Percentiles rank a stretch among this genome's conserved stretches.
Evolutionary conservation across 1,140 invertebrate genomes (phyloP).

Genomic region (Ganaspis sp.): DNA sequence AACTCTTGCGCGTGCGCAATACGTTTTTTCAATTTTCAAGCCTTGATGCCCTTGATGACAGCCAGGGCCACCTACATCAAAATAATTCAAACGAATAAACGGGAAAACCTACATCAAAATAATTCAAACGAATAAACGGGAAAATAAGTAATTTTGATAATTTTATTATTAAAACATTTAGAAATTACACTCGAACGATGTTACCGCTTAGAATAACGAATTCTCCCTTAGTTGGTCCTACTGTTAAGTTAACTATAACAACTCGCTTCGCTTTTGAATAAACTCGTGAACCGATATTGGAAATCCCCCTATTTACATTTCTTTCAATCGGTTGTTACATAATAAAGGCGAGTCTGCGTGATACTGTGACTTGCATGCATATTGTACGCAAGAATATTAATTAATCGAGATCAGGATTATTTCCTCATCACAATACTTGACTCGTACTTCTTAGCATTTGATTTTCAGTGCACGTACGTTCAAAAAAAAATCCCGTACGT

Average conservation of each 20-base stretch:
- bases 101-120: too few relatives aligned
- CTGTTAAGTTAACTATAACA: slow-evolving; percentile 66
- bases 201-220: slow-evolving; percentile 59
- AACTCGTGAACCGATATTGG: neutral
- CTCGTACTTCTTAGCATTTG: neutral
- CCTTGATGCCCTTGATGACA: too few relatives aligned
- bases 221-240: slow-evolving; percentile 65
- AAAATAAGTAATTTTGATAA: neutral
- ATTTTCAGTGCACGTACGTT: slow-evolving; percentile 14
- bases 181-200: slow-evolving; percentile 67
- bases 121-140: too few relatives aligned
- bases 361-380: slow-evolving; percentile 7
- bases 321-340: slow-evolving; percentile 3
- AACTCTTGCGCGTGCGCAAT: too few relatives aligned
- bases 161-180: slow-evolving; percentile 71
- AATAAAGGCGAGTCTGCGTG: slow-evolving; percentile 23
- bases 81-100: too few relatives aligned
- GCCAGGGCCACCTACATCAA: too few relatives aligned
- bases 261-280: slow-evolving; percentile 39
- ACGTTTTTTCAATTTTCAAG: too few relatives aligned
- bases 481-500: slow-evolving; percentile 34
- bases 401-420: neutral
- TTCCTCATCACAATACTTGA: neutral
- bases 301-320: slow-evolving; percentile 18
- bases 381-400: neutral